These are phyloP conservation scores for Acronicta aceris DNA, from an alignment of 2,888 invertebrate genomes.

Conservation along the genomic window DNA sequence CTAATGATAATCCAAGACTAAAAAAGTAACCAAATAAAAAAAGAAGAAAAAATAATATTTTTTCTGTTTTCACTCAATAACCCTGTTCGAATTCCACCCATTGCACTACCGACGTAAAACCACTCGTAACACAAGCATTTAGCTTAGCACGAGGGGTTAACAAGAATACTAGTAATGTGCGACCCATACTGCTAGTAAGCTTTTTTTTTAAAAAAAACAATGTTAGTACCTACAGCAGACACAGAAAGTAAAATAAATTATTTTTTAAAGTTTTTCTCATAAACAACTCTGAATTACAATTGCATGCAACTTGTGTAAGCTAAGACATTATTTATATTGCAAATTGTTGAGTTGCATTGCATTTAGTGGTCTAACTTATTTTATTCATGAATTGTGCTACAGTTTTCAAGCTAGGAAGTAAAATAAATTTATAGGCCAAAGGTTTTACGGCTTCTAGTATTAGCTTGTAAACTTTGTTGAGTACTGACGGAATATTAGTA, in stretches of 20 bases:
- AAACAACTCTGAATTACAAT: neutral
- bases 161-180: too few species aligned
- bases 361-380: conserved; percentile 6
- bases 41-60: too few species aligned
- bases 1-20: too few species aligned
- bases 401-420: conserved; percentile 15
- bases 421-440: neutral
- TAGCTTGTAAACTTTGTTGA: neutral
- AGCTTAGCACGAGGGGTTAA: too few species aligned
- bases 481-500: neutral
- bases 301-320: conserved; percentile 6
- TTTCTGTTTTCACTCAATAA: neutral
- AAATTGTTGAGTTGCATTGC: conserved; percentile 3
- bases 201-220: too few species aligned
- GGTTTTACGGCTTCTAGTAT: neutral
- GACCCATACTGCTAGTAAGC: too few species aligned
- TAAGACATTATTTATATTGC: conserved; percentile 6
- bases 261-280: conserved; percentile 20
- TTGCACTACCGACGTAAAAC: too few species aligned
- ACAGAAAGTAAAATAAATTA: conserved; percentile 13
- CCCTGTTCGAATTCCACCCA: too few species aligned
- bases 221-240: neutral
- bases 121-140: too few species aligned
- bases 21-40: too few species aligned
- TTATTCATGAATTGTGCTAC: neutral